Base-by-base conservation (phyloP, 2,113 vertebrate genomes). In the Heterocephalus glaber region DNA sequence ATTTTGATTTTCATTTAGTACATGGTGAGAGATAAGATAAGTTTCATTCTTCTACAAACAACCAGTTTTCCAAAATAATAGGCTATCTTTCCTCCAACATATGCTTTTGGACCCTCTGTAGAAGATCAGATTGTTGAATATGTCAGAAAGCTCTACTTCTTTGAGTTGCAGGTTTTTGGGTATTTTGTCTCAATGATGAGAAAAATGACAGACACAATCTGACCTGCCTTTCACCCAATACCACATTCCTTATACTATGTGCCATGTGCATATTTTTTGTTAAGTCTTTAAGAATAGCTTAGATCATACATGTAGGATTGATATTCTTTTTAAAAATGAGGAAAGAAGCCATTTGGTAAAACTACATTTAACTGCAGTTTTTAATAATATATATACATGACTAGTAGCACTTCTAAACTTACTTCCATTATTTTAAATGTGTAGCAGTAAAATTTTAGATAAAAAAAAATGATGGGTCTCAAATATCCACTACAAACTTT, bases 321-420 rank as follows among this genome's bases (percentile, higher is more conserved):
- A 52, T 12, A 28, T 12, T 17, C 66, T 56, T 92, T 68, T 66
- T 19, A n/a, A 91, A 94, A 72, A 22, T 13, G 30, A 79, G 16
- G 44, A 47, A 13, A 58, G 52, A 66, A 35, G 58, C 47, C 17
- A 26, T 49, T 80, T 22, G 80, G 30, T 68, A 28, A 47, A 92
- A 3, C 5, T 1, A 91, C 60, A 2, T 82, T 3, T 56, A 41
- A 41, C 35, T 86, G 44, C 2, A 33, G 10, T 68, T 92, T 82
- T 91, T 30, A 52, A 95, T 24, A 63, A n/a, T 4, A 94, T 87
- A 76, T 7, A 74, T 20, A 19, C 13, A 24, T 93, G 6, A 80
- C 85, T 83, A 58, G 11, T n/a, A 58, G 74, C 63, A 89, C 86
- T 97, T 97, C 90, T 90, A 90, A 94, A 89, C 65, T 1, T 4